phyloP scores from a whole-genome alignment of 2,797 vertebrate species.

The Babyrousa celebensis region DNA sequence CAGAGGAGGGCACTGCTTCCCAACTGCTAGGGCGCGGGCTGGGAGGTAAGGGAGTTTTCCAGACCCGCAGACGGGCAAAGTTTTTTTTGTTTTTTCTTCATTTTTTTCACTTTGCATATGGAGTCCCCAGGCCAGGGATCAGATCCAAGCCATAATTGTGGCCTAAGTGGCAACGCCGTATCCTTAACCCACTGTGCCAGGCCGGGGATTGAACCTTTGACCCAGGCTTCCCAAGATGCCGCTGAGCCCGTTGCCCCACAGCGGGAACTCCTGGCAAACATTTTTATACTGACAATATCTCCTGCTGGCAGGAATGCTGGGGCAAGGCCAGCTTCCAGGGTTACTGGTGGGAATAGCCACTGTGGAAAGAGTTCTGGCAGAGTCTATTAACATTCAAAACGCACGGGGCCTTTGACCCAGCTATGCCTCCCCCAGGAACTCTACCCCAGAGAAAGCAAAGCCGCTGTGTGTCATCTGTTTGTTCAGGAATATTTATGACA shows the following conservation, averaged over 20 bases:
- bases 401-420: constrained; percentile 47
- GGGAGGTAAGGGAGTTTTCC: not conserved
- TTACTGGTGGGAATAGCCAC: not conserved
- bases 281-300: not conserved
- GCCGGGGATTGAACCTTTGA: no score
- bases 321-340: not conserved
- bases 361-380: not conserved
- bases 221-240: no score
- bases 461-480: constrained; percentile 12
- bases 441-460: constrained; percentile 11
- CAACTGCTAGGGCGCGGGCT: not conserved
- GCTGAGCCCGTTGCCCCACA: no score
- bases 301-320: not conserved
- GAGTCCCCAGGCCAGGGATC: no score
- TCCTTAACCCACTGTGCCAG: no score
- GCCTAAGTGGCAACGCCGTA: no score
- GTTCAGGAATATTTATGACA: constrained; percentile 27
- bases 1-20: not conserved
- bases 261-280: not conserved
- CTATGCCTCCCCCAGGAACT: not conserved
- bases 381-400: constrained; percentile 51
- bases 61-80: not conserved
- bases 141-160: no score
- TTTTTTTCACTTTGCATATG: no score
- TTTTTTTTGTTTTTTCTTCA: no score